Evolutionary conservation across 2,113 vertebrate genomes (phyloP).

Genomic region (Chionis minor): DNA sequence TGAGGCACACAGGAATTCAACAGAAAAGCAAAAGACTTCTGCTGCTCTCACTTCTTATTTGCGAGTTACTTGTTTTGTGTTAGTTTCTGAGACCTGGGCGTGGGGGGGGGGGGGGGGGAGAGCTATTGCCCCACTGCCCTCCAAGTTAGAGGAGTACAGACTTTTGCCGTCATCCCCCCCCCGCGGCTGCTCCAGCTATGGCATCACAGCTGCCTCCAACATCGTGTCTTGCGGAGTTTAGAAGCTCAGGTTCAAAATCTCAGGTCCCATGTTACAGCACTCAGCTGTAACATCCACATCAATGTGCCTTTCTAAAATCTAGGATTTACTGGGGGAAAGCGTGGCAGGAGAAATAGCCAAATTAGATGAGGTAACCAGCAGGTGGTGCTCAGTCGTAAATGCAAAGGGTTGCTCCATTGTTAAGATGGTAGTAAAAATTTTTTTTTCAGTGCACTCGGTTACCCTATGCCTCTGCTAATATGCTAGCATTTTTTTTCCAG

Average conservation of each 20-base stretch:
- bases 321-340: not conserved
- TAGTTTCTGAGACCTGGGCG: not conserved
- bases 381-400: not conserved
- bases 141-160: not conserved
- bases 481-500: not conserved
- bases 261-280: not conserved
- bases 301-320: not conserved
- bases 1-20: not conserved
- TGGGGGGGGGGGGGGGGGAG: not conserved
- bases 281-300: not conserved
- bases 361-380: not conserved
- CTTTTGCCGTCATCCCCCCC: not conserved
- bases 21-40: not conserved
- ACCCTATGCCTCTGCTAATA: not conserved
- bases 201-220: not conserved
- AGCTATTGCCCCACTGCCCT: not conserved
- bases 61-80: not conserved
- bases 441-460: not conserved
- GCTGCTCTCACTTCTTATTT: not conserved
- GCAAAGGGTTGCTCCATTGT: not conserved
- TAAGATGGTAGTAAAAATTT: not conserved
- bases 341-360: not conserved
- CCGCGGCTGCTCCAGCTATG: not conserved
- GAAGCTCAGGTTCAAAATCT: not conserved
- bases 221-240: not conserved